These are phyloP conservation scores for Rhineura floridana DNA, from an alignment of 2,113 vertebrate genomes.

Conservation along the genomic window DNA sequence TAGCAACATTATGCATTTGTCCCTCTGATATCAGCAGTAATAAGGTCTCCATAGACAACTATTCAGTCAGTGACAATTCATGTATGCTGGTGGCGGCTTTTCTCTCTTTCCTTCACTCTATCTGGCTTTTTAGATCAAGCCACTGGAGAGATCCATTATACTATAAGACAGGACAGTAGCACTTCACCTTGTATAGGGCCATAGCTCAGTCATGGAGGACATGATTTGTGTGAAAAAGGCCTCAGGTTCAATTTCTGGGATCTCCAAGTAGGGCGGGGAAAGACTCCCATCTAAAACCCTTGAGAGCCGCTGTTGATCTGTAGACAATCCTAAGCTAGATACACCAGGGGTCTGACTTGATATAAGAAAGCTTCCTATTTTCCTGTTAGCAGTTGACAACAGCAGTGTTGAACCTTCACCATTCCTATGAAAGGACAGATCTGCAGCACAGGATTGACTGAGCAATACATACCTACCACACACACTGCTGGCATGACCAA, in stretches of 20 bases:
- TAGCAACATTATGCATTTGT: background rate
- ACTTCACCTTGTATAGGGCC: background rate
- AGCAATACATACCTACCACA: background rate
- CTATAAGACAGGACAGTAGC: background rate
- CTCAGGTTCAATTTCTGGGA: too few relatives aligned
- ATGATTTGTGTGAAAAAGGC: too few relatives aligned
- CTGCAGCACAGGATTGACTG: background rate
- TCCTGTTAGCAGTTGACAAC: background rate
- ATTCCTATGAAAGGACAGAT: background rate
- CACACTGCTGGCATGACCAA: too few relatives aligned
- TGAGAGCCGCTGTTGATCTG: too few relatives aligned
- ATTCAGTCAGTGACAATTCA: background rate
- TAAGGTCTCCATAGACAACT: background rate
- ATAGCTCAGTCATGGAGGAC: too few relatives aligned
- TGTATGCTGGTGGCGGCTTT: too few relatives aligned
- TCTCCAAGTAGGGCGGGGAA: too few relatives aligned
- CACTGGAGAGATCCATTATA: background rate
- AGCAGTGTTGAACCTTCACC: background rate
- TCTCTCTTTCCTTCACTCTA: background rate
- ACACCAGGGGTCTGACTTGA: too few relatives aligned
- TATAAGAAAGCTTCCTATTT: too few relatives aligned
- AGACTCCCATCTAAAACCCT: too few relatives aligned
- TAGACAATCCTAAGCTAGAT: too few relatives aligned
- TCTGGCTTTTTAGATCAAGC: background rate
- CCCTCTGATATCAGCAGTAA: background rate